Base-by-base conservation (phyloP, 2,797 vertebrate genomes). In the Acanthornis magna region DNA sequence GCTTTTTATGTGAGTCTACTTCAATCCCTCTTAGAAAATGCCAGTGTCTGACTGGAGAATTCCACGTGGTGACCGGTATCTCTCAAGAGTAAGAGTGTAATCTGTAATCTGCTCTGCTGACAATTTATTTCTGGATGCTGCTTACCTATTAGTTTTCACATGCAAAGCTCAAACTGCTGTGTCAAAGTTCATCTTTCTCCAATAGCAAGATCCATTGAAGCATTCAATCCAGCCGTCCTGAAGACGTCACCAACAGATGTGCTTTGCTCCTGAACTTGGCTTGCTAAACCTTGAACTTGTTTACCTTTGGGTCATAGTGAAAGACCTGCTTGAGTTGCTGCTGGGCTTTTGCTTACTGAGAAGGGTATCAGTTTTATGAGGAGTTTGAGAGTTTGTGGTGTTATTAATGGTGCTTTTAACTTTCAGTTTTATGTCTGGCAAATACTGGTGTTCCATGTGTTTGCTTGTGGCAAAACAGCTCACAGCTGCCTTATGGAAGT, bases 381-480 rank as follows among this genome's bases (percentile, higher is more conserved):
- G 47, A 91, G 23, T 77, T 87, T 75, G 76, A 88, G 77, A 91
- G 61, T 68, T 93, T 84, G 42, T 81, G 76, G 36, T 88, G 45
- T 16, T 67, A 70, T 84, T 91, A 86, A 91, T 67, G 47, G 40
- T 94, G 62, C 54, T 78, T 93, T 83, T 66, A 88, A 45, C 25
- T 89, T 88, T 58, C 58, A 75, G 50, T 23, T 92, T 93, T 57
- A 57, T 88, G 43, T 76, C 34, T 94, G 88, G 62, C 48, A 66
- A 80, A 54, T 68, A 54, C 53, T 4, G 4, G 18, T 76, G 40
- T 72, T 93, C 32, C 48, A 21, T 42, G 36, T 78, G 54, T 62
- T 91, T 93, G 70, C 66, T 88, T 93, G 85, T 93, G 77, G 85
- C 91, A 90, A 86, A 96, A 62, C 38, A 84, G 30, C 51, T 95